Evolutionary conservation across 2,888 invertebrate species (phyloP), one percentile per base, ranked within the genome.

Genomic region (Epistrophella euchroma): DNA sequence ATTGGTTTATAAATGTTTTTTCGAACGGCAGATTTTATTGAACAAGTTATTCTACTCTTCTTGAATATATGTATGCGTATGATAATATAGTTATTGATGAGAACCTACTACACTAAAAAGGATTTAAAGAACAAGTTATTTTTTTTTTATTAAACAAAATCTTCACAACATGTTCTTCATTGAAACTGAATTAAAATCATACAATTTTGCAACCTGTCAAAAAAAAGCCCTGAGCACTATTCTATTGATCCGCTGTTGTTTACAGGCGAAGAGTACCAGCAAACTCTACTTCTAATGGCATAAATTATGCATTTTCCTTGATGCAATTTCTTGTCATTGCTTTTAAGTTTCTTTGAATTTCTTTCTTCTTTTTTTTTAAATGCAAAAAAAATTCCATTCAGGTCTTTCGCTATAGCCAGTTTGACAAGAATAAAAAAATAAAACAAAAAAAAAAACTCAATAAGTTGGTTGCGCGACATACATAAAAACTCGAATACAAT

Each of bases 291-390:
- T 74, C 19, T 11, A 75, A 80, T 75, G 62, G 52, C 70, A 80
- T 74, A 62, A 70, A 70, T 80, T 74, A 75, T 62, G 62, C 70
- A 70, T 70, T 60, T 50, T 47, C 43, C 17, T 19, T 22, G 25
- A 15, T 58, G 64, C 43, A 35, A 64, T 71, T 64, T 64, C 35
- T 64, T 52, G 10, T 45, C 28, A 22, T 74, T 75, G 13, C 3
- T 32, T 35, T 35, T 64, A 4, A 19, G 19, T 17, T 47, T 47
- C 35, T 19, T 47, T 62, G 22, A 22, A 52, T 70, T 70, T 58
- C 0, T 55, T 50, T 62, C 3, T 50, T 62, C 3, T n/a, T 32
- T 25, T 56, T 55, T 45, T 52, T 70, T 15, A 66, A 56, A 72
- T 40, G 15, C 25, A 28, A 17, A 32, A 60, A 22, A 47, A 60